Conservation (phyloP, 2,888 invertebrate species). For the Aspidiotus rigidus region DNA sequence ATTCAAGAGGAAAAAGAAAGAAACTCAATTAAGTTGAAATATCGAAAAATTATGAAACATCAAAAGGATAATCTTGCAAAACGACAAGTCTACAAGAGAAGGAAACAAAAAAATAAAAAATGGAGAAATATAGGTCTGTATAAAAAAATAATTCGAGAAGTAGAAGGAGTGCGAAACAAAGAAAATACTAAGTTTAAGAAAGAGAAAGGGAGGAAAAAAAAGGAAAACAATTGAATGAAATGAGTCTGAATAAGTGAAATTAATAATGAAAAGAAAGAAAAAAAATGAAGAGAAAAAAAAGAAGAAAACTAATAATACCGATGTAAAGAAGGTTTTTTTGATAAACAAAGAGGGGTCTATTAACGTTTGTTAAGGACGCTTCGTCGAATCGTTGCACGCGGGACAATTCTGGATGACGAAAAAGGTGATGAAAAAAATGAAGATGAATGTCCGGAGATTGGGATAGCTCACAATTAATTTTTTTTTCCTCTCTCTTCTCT, state of each 20-base stretch:
- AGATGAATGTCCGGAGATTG: conserved; percentile 31
- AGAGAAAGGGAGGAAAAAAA: neutral
- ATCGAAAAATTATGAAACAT: conserved; percentile 4
- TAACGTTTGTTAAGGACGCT: conserved; percentile 30
- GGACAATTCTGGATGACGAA: conserved; percentile 30
- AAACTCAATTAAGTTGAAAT: conserved; percentile 1
- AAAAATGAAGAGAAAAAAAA: conserved; percentile 6
- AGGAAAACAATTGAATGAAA: conserved; percentile 32
- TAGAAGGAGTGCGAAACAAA: too few species aligned
- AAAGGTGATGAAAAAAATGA: conserved; percentile 32
- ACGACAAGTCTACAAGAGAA: neutral
- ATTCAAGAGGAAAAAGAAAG: conserved; percentile 2
- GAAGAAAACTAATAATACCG: conserved; percentile 30
- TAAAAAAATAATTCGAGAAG: neutral
- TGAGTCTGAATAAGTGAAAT: conserved; percentile 33
- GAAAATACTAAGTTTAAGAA: too few species aligned
- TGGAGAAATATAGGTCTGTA: neutral
- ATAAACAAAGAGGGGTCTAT: conserved; percentile 33
- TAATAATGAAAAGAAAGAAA: conserved; percentile 25
- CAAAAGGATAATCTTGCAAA: conserved; percentile 4
- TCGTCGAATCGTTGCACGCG: conserved; percentile 19
- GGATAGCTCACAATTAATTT: conserved; percentile 24
- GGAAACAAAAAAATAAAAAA: neutral
- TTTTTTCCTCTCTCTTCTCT: conserved; percentile 23
- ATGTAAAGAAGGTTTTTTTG: conserved; percentile 29